Percentiles rank a stretch among this genome's conserved stretches.
Evolutionary conservation across 2,113 vertebrate species (phyloP).

Genomic region (Aplodontia rufa): DNA sequence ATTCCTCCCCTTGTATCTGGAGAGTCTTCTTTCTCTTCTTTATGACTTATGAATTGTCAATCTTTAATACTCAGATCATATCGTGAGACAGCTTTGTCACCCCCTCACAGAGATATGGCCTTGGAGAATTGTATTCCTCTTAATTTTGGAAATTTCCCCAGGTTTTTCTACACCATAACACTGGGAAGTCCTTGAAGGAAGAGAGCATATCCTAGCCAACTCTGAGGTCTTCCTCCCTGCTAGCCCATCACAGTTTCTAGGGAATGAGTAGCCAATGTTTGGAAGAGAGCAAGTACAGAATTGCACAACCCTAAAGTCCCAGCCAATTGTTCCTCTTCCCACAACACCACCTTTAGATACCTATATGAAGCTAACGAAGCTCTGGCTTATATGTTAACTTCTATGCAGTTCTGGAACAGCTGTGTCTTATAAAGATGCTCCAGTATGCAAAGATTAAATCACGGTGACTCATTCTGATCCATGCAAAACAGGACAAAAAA

Average conservation of each 20-base stretch:
- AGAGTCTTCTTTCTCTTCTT: background rate
- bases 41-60: background rate
- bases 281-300: background rate
- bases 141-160: background rate
- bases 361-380: background rate
- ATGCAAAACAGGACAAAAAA: background rate
- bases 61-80: background rate
- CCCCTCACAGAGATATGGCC: background rate
- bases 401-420: background rate
- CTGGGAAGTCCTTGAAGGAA: background rate
- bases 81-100: background rate
- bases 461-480: slow-evolving; percentile 3
- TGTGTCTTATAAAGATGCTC: background rate
- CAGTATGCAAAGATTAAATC: background rate
- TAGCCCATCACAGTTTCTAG: background rate
- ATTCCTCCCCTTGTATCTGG: background rate
- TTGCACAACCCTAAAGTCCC: background rate
- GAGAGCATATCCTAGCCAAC: background rate
- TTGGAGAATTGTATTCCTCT: background rate
- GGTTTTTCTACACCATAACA: background rate
- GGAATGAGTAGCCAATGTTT: background rate
- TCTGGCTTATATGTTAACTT: background rate
- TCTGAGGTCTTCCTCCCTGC: background rate
- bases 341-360: background rate
- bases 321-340: background rate